Base-by-base conservation (phyloP, 53 echinoderm and acorn worm species). In the Temnopleurus reevesii region DNA sequence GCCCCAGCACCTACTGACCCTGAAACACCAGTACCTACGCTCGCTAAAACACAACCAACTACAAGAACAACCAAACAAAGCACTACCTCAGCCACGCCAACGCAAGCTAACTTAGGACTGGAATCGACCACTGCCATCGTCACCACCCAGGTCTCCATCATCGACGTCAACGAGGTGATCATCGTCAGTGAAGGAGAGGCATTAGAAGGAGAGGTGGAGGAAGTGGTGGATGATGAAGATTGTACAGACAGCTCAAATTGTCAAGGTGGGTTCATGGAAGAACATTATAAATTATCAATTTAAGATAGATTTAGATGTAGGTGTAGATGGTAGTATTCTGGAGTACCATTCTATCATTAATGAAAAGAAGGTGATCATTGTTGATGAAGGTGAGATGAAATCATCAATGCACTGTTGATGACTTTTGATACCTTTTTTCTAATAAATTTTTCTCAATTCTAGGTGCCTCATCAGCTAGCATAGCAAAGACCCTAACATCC, bases 191-290 rank as follows among this genome's bases (percentile, higher is more conserved):
- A 85, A 41, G 85, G 24, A 58, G 85, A 60, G 2, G 10, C 43
- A 1, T 0, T 71, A 41, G 60, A 85, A 15, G 83, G 28, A 53
- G 83, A 30, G 29, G 1, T 10, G 17, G 53, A 47, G 28, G 58
- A 34, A 12, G 43, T 33, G n/a, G 26, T 15, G 10, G 85, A 85
- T 2, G 85, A 61, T 12, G 59, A 60, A 23, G 85, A 85, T 7
- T 85, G 85, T 28, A 60, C 60, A 4, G 85, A 85, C 44, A 85
- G 85, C 30, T 85, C 85, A 13, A 85, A 85, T 49, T 85, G 85
- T 7, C 60, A 44, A 44, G 61, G 85, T 85, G 1, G 30, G 85
- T 60, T 5, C 77, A 4, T 29, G 12, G 5, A 29, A 17, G 12
- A 63, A n/a, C n/a, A n/a, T n/a, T n/a, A n/a, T n/a, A n/a, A n/a